Conservation (phyloP, 1,140 invertebrate genomes). For the Macrobrachium nipponense region DNA sequence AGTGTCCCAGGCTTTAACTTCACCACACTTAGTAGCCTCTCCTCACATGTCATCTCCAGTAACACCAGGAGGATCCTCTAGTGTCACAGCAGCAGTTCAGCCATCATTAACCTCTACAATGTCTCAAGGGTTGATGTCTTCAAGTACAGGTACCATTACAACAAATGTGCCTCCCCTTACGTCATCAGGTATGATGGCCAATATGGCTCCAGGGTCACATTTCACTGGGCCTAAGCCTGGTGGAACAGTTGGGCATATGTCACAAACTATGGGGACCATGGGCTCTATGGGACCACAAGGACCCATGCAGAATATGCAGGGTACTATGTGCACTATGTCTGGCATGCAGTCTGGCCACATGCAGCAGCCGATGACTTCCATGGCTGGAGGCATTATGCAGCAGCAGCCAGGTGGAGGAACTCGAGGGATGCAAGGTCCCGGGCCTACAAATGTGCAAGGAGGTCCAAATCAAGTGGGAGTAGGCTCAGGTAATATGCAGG, state of each 20-base stretch:
- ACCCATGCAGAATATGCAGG: constrained; percentile 7
- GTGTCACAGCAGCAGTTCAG: constrained; percentile 14
- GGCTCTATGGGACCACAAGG: constrained; percentile 13
- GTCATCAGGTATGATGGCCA: background rate
- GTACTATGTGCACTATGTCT: background rate
- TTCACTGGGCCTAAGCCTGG: constrained; percentile 45
- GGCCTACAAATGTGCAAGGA: constrained; percentile 18
- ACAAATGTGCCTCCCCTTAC: constrained; percentile 5
- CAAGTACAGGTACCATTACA: constrained; percentile 13
- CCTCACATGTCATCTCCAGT: constrained; percentile 56
- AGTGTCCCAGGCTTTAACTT: constrained; percentile 43
- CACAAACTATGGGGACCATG: constrained; percentile 8
- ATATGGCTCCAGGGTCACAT: constrained; percentile 25
- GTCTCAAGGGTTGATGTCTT: constrained; percentile 44
- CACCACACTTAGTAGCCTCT: constrained; percentile 46
- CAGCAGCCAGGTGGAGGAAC: constrained; percentile 19
- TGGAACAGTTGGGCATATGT: constrained; percentile 35
- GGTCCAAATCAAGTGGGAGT: constrained; percentile 30
- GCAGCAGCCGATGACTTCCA: constrained; percentile 51
- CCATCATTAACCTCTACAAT: constrained; percentile 9
- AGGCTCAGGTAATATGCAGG: constrained; percentile 27
- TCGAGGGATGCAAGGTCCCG: constrained; percentile 32
- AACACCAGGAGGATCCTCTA: constrained; percentile 52
- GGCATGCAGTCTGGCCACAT: constrained; percentile 45
- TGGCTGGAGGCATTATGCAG: constrained; percentile 57